These are phyloP conservation scores for Montipora efflorescens DNA, from an alignment of 64 coral and sea anemone genomes.

Conservation along the genomic window DNA sequence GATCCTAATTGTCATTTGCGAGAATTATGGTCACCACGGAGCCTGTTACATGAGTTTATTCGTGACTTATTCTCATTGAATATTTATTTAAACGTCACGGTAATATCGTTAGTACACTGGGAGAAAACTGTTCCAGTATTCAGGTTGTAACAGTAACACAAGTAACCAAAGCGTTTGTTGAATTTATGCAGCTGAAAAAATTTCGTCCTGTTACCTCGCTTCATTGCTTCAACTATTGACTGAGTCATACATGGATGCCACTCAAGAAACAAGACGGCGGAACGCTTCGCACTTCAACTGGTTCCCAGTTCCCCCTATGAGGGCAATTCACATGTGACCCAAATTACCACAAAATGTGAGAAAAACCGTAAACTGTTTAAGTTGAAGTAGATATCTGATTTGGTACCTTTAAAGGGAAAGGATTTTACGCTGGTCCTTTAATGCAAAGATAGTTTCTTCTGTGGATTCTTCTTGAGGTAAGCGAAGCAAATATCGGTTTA, in stretches of 20 bases:
- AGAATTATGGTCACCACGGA: too few species aligned
- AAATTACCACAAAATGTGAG: not conserved
- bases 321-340: not conserved
- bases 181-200: too few species aligned
- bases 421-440: not conserved
- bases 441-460: not conserved
- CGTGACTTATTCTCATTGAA: too few species aligned
- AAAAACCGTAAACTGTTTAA: not conserved
- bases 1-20: too few species aligned
- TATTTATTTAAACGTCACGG: too few species aligned
- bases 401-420: not conserved
- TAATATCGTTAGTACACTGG: too few species aligned
- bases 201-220: too few species aligned
- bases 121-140: too few species aligned
- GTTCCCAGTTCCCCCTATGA: not conserved
- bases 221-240: not conserved
- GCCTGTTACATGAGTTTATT: too few species aligned
- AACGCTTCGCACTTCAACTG: not conserved
- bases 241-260: not conserved
- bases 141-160: too few species aligned
- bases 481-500: not conserved
- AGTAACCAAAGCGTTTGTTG: too few species aligned
- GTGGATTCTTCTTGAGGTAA: not conserved
- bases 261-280: not conserved
- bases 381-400: not conserved